Evolutionary conservation across 2,797 vertebrate genomes (phyloP), one percentile per base, ranked within the genome.

Genomic region (Enteromius paludinosus): DNA sequence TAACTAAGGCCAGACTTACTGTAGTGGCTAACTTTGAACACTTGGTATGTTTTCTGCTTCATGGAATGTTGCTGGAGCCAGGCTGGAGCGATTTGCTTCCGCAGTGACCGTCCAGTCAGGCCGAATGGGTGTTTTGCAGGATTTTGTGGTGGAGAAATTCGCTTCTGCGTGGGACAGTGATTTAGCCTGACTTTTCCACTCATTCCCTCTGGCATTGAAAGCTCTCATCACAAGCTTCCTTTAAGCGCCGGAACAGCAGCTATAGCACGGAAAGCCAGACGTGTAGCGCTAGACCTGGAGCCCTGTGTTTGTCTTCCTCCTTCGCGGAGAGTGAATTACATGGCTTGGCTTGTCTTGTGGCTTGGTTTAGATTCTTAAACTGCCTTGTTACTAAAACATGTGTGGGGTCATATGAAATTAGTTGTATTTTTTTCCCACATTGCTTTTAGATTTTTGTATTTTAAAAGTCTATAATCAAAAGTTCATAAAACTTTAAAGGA

Each of bases 151-250:
- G 45, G 45, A 83, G 30, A 82, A 77, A 84, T 81, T 77, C 52
- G 25, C 71, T 65, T 84, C 68, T 61, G 81, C 64, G 62, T 84
- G 70, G 80, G 79, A 73, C 35, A 61, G 81, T 28, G 71, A 83
- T 86, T 86, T 81, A 70, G 69, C 45, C 2, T 61, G 78, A 56
- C 30, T 82, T 87, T 79, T 68, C 45, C 49, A 45, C 78, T 85
- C 69, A 23, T 69, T 85, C 78, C 74, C n/a, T 83, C 70, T 88
- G 84, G 82, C 82, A 80, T 3, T 3, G 17, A 77, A 87, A 83
- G 84, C 79, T 59, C 62, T 86, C 87, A 84, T 87, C 83, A 61
- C 73, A 33, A 85, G 69, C 68, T 81, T 84, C 62, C 78, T 66
- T 78, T 66, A 71, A 62, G 82, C 75, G 35, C 62, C 23, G 49